A percentile compares a stretch with the other conserved stretches of the same genome.
These are phyloP conservation scores for Botrylloides violaceus DNA, from an alignment of 23 tunicate species.

Conservation along the genomic window DNA sequence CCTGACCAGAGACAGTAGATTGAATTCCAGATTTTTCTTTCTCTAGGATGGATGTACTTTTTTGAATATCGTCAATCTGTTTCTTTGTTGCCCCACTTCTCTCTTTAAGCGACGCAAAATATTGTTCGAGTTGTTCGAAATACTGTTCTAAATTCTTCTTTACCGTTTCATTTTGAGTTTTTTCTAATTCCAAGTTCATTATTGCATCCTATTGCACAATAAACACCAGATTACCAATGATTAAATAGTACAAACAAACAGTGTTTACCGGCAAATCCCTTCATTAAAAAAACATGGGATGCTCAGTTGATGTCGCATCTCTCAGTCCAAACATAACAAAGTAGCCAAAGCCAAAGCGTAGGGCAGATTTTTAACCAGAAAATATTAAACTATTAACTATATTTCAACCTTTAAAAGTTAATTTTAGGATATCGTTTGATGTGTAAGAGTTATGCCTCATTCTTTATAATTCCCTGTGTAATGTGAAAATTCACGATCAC, in stretches of 20 bases:
- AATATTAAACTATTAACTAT: too few species aligned
- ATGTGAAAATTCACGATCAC: too few species aligned
- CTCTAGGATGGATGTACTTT: not conserved
- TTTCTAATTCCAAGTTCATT: constrained; percentile 2
- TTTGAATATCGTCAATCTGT: not conserved
- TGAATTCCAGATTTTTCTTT: not conserved
- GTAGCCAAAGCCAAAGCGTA: too few species aligned
- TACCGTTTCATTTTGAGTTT: not conserved
- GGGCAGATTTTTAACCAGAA: too few species aligned
- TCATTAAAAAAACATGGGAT: too few species aligned
- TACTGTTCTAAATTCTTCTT: constrained; percentile 3
- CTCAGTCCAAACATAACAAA: too few species aligned
- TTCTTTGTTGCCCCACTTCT: not conserved
- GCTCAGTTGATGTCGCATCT: too few species aligned
- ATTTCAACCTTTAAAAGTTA: too few species aligned
- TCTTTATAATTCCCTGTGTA: too few species aligned
- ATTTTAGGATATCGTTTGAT: too few species aligned
- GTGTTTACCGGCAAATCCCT: too few species aligned
- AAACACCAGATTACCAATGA: not conserved
- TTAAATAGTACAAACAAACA: not conserved
- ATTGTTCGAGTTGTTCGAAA: constrained; percentile 14
- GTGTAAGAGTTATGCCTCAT: too few species aligned
- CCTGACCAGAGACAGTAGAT: constrained; percentile 1
- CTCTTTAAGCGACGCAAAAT: constrained; percentile 4
- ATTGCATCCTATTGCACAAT: not conserved